Percentiles rank a stretch among this genome's conserved stretches.
These are phyloP conservation scores for Amiota mariae DNA, from an alignment of 2,888 invertebrate species.

Conservation along the genomic window DNA sequence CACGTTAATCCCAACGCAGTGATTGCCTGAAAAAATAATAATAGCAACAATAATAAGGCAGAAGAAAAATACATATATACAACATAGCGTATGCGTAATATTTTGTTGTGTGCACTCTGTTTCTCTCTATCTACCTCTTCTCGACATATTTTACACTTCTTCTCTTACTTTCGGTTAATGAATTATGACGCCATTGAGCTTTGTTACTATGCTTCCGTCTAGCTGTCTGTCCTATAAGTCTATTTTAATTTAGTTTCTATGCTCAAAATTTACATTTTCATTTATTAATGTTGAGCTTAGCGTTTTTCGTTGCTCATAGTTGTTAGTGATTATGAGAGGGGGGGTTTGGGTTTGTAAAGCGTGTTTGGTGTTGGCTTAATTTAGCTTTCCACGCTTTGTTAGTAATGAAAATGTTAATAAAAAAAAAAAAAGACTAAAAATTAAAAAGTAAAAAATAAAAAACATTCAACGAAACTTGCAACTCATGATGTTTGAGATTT, in stretches of 20 bases:
- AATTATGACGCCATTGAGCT: conserved; percentile 6
- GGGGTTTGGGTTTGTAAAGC: not conserved
- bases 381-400: not conserved
- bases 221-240: conserved; percentile 37
- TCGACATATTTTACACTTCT: not conserved
- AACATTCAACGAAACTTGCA: not conserved
- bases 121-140: not conserved
- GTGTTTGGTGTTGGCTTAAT: conserved; percentile 16
- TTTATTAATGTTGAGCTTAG: conserved; percentile 15
- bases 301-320: not conserved
- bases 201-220: not conserved
- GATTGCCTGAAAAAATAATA: not conserved
- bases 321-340: not conserved
- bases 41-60: not conserved
- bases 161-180: not conserved
- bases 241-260: conserved; percentile 54
- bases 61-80: not conserved
- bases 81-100: not conserved
- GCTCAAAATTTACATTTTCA: conserved; percentile 57
- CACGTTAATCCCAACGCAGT: not conserved
- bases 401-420: conserved; percentile 18
- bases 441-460: not conserved
- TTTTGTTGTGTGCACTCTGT: not conserved
- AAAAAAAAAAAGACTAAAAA: not conserved
- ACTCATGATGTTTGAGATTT: conserved; percentile 2